A percentile compares a stretch with the other conserved stretches of the same genome.
phyloP scores from a whole-genome alignment of 2,888 invertebrate genomes.

The Nasonovia ribisnigri region DNA sequence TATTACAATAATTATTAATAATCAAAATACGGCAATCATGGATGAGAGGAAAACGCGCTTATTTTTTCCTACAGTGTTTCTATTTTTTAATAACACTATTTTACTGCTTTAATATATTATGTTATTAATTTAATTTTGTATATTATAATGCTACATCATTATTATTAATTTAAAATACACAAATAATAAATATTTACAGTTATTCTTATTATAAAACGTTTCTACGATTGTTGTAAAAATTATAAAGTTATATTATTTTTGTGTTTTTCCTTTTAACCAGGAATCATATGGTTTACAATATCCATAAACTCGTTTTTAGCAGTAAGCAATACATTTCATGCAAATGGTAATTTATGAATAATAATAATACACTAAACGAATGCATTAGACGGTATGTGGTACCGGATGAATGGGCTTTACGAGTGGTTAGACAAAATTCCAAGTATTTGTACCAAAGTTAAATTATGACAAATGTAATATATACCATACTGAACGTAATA shows the following conservation, averaged over 20 bases:
- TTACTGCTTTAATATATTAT: neutral
- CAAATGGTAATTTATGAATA: neutral
- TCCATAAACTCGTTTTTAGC: neutral
- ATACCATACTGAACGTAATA: neutral
- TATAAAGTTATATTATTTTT: no score
- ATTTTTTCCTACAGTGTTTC: neutral
- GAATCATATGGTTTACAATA: neutral
- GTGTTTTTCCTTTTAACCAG: neutral
- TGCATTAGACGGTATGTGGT: neutral
- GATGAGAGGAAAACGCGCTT: neutral
- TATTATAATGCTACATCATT: neutral
- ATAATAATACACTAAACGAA: slow-evolving; percentile 9
- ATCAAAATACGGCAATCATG: neutral
- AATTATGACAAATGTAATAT: neutral
- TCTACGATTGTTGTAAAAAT: neutral
- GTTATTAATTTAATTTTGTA: neutral
- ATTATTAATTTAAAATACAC: neutral
- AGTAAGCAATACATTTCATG: neutral
- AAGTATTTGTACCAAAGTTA: neutral
- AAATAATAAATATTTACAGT: neutral
- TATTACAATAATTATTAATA: neutral
- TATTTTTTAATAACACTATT: neutral
- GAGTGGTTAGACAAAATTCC: slow-evolving; percentile 1
- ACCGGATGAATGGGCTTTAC: neutral
- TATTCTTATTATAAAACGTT: neutral